phyloP scores from a whole-genome alignment of 2,888 invertebrate genomes.

The Stenodema calcarata region DNA sequence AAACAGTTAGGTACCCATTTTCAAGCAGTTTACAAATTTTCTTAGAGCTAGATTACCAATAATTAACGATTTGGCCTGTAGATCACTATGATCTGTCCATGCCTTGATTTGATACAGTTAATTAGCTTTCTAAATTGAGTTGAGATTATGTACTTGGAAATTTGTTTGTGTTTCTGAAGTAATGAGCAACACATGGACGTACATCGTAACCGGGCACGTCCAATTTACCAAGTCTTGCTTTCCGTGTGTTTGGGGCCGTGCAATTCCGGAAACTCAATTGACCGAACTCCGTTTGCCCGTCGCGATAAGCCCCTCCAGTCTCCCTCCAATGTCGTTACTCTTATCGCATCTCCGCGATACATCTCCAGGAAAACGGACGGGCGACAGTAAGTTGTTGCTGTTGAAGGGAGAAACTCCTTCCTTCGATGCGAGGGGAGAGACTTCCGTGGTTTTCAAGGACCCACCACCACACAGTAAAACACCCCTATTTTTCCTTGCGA shows the following conservation, averaged over 20 bases:
- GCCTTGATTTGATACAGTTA: no score
- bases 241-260: neutral
- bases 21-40: no score
- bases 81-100: no score
- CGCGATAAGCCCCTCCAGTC: neutral
- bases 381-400: slow-evolving; percentile 18
- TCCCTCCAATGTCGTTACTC: neutral
- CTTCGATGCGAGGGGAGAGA: neutral
- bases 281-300: neutral
- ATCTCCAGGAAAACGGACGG: neutral
- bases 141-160: no score
- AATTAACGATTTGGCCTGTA: no score
- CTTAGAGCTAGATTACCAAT: no score
- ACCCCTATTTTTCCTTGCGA: neutral
- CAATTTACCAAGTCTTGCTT: neutral
- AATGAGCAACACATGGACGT: neutral
- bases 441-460: slow-evolving; percentile 18
- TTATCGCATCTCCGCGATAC: slow-evolving; percentile 32
- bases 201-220: neutral
- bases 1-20: no score
- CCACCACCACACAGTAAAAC: neutral
- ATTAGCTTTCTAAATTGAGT: no score
- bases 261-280: neutral
- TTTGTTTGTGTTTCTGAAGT: no score
- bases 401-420: slow-evolving; percentile 4